Base-by-base conservation (phyloP, 2,797 vertebrate species). In the Coluber constrictor region DNA sequence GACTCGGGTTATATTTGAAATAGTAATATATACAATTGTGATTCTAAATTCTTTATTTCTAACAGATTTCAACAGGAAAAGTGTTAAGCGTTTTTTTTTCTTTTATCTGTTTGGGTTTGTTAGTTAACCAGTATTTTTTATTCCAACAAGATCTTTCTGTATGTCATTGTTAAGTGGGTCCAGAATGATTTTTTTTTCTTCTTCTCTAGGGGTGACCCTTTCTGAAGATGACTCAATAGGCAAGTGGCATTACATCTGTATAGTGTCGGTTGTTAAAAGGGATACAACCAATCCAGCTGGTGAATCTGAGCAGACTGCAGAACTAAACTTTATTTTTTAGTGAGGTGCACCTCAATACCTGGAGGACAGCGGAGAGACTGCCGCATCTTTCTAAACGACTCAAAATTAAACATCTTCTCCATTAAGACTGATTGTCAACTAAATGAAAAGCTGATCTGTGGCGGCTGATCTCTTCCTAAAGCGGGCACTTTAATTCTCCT, bases 221-320 rank as follows among this genome's bases (percentile, higher is more conserved):
- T 57, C n/a, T 37, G 55, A 88, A n/a, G 55, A 4, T 32, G 55
- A 57, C n/a, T 88, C 12, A 88, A 29, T 37, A 88, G 87, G 55
- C 79, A 83, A 47, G 23, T 25, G 43, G 79, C 10, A 25, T 83
- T 47, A 83, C 37, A 83, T 47, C 20, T 47, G 4, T 47, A 47
- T 12, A 83, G 10, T 1, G 0, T 83, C 37, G 0, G 1, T 20
- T 23, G 10, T 47, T 47, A 8, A 47, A 83, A 83, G 20, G 20
- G 27, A 95, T 91, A 91, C 92, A 95, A 95, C 93, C 94, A 96
- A 94, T 93, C 95, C 96, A 96, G 91, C 89, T 87, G 95, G 94
- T 95, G 96, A 93, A 96, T 95, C 94, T 94, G 96, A 97, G 95
- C 94, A 95, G 96, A 96, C 96, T 95, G 95, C 95, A 90, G 95